Evolutionary conservation across 2,888 invertebrate genomes (phyloP), one percentile per base, ranked within the genome.

Genomic region (Pristionchus japonicus): DNA sequence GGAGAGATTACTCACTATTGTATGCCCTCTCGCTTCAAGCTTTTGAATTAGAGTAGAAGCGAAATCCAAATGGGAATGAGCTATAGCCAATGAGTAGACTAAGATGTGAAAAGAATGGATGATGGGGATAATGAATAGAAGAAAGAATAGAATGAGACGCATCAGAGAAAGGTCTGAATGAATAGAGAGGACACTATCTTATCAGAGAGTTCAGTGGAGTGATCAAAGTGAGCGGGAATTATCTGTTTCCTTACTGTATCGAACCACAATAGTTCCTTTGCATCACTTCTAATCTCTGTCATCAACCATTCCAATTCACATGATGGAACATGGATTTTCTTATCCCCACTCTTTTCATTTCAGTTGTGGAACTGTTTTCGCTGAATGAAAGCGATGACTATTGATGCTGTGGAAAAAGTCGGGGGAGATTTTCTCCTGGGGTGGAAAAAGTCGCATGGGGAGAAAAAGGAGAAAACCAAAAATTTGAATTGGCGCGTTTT

Each of bases 1-100:
- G n/a, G n/a, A n/a, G n/a, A n/a, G n/a, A n/a, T 13, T 31, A 85
- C 85, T 85, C 49, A 85, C 85, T 31, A 85, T 52, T 15, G 64
- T 85, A 40, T 85, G 64, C 15, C 85, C 85, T 23, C 64, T 17
- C n/a, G 15, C 17, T n/a, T 43, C 43, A 1, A 85, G 47, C 15
- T 47, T 47, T 31, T 37, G 23, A 27, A 86, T 67, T n/a, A 86
- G 47, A 15, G 86, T 86, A 13, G 86, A 67, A 23, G 67, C 17
- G 47, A 86, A 67, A 47, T 86, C 86, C 27, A 86, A 67, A 67
- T 86, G 86, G 67, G 47, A 47, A 43, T 47, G 17, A 3, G 43
- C 86, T 1, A 86, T 34, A 1, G 47, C 34, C 13, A 34, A 17
- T 27, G 47, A 47, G 23, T 67, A 86, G 23, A 86, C 85, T 34